Percentiles rank a stretch among this genome's conserved stretches.
phyloP scores from a whole-genome alignment of 2,888 invertebrate species.

The Philereme transversata region DNA sequence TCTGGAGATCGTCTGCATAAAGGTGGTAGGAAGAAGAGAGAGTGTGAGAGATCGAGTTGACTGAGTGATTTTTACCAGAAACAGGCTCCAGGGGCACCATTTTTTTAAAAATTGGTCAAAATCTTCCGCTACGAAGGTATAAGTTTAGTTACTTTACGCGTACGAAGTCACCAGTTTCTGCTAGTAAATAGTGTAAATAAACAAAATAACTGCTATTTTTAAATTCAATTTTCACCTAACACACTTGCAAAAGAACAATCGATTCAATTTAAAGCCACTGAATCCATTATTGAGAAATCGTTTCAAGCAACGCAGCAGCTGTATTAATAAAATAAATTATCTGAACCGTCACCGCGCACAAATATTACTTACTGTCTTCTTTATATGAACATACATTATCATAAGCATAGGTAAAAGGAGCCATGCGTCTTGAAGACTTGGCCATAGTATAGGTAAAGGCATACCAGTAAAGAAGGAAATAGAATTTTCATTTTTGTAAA shows the following conservation, averaged over 20 bases:
- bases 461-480: constrained; percentile 4
- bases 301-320: constrained; percentile 14
- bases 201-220: too few relatives aligned
- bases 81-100: too few relatives aligned
- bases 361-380: constrained; percentile 39
- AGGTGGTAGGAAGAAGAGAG: too few relatives aligned
- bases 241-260: not conserved
- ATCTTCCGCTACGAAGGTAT: too few relatives aligned
- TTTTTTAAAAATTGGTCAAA: too few relatives aligned
- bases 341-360: constrained; percentile 32
- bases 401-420: constrained; percentile 48
- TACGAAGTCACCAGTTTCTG: too few relatives aligned
- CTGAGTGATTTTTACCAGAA: too few relatives aligned
- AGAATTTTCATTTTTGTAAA: not conserved
- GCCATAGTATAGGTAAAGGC: constrained; percentile 1
- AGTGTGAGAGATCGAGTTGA: too few relatives aligned
- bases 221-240: not conserved
- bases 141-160: too few relatives aligned
- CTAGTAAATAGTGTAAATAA: too few relatives aligned
- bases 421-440: constrained; percentile 40
- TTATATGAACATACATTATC: constrained; percentile 53
- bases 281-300: constrained; percentile 5
- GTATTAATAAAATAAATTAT: constrained; percentile 38
- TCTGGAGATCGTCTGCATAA: too few relatives aligned
- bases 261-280: constrained; percentile 1